A percentile compares a stretch with the other conserved stretches of the same genome.
These are phyloP conservation scores for Micromys minutus DNA, from an alignment of 2,113 vertebrate species.

Conservation along the genomic window DNA sequence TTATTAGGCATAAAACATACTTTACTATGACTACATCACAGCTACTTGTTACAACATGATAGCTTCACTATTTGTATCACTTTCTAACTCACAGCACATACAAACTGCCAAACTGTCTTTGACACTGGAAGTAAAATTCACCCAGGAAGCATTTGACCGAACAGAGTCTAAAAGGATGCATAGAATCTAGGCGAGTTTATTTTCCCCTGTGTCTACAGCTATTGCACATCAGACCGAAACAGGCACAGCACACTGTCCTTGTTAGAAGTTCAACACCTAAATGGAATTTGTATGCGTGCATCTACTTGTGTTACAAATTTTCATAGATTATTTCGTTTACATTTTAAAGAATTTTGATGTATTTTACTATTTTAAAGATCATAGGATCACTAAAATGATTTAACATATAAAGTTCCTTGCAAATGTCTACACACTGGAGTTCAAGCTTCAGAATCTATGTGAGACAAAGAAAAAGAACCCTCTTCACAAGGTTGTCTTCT, in stretches of 20 bases:
- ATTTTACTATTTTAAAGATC: not conserved
- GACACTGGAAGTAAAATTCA: not conserved
- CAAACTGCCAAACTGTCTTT: not conserved
- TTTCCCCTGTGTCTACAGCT: not conserved
- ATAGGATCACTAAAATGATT: not conserved
- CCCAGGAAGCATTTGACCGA: not conserved
- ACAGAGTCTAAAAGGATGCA: not conserved
- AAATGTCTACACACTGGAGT: not conserved
- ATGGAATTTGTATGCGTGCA: not conserved
- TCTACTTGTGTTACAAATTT: not conserved
- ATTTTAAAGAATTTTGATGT: not conserved
- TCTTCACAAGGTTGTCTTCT: not conserved
- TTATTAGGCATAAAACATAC: not conserved
- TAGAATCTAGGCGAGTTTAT: accelerated
- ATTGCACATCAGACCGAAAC: not conserved
- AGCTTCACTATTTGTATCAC: not conserved
- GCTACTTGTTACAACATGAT: not conserved
- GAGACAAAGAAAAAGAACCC: not conserved
- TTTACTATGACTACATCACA: not conserved
- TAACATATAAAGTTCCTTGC: not conserved
- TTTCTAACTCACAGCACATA: not conserved
- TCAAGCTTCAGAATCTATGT: not conserved
- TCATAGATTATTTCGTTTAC: not conserved
- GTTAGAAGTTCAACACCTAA: accelerated
- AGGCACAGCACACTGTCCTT: too few relatives aligned